Conservation (phyloP, 2,888 invertebrate genomes). For the Keiferia lycopersicella region DNA sequence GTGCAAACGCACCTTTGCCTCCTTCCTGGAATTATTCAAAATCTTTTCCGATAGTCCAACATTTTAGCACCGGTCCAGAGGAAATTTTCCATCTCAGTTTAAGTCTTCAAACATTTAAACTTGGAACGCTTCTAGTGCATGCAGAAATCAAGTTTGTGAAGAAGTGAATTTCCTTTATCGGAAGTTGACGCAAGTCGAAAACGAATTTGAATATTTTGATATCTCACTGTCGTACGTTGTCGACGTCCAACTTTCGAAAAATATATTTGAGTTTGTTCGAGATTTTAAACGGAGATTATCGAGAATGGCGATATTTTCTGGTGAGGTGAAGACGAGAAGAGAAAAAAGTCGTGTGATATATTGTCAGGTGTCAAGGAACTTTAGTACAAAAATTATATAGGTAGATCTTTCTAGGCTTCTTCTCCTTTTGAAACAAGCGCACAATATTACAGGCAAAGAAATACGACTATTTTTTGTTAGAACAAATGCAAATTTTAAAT, state of each 20-base stretch:
- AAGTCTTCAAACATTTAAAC: slow-evolving; percentile 35
- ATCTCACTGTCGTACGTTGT: slow-evolving; percentile 20
- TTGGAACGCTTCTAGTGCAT: slow-evolving; percentile 30
- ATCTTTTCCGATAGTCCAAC: not conserved
- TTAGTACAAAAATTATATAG: not conserved
- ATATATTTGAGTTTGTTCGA: slow-evolving; percentile 17
- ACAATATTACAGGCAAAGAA: too few relatives aligned
- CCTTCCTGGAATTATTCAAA: not conserved
- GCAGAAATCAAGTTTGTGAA: slow-evolving; percentile 17
- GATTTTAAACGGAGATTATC: slow-evolving; percentile 21
- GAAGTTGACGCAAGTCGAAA: slow-evolving; percentile 20
- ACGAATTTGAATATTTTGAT: slow-evolving; percentile 27
- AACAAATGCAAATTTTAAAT: too few relatives aligned
- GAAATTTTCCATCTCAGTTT: slow-evolving; percentile 23
- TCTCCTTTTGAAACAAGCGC: too few relatives aligned
- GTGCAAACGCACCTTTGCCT: not conserved
- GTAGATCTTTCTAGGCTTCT: too few relatives aligned
- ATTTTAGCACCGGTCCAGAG: not conserved
- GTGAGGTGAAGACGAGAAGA: not conserved
- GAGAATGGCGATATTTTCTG: slow-evolving; percentile 6
- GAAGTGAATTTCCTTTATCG: slow-evolving; percentile 26
- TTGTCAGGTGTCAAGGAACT: not conserved
- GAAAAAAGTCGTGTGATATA: not conserved
- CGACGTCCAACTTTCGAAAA: slow-evolving; percentile 13
- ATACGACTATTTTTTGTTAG: too few relatives aligned